phyloP scores from a whole-genome alignment of 2,797 vertebrate genomes.

The Huso huso region DNA sequence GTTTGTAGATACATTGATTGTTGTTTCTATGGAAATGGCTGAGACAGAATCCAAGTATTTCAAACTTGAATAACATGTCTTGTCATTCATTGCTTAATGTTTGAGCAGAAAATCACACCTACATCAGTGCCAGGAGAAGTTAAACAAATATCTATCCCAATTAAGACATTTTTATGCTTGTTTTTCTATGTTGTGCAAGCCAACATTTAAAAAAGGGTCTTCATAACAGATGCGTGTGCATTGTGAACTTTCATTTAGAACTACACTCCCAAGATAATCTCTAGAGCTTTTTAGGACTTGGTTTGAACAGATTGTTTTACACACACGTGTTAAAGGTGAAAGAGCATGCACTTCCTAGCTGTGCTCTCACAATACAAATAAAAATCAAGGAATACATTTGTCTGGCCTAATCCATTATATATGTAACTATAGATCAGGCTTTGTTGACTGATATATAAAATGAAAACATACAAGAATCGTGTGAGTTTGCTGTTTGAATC shows the following conservation, averaged over 20 bases:
- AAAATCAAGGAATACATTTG: slow-evolving; percentile 52
- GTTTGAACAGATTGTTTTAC: slow-evolving; percentile 39
- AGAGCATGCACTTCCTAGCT: slow-evolving; percentile 35
- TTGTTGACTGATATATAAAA: too few species aligned
- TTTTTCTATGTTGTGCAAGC: slow-evolving; percentile 14
- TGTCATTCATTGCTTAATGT: slow-evolving; percentile 3
- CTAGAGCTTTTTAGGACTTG: slow-evolving; percentile 26
- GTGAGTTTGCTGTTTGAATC: too few species aligned
- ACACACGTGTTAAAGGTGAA: slow-evolving; percentile 41
- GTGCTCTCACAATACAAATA: slow-evolving; percentile 41
- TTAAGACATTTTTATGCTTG: not conserved
- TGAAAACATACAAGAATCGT: too few species aligned
- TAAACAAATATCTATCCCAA: not conserved
- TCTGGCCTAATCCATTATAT: not conserved
- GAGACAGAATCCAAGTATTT: not conserved
- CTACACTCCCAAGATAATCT: slow-evolving; percentile 20
- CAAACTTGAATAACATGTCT: slow-evolving; percentile 4
- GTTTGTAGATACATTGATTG: not conserved
- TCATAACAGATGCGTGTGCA: slow-evolving; percentile 22
- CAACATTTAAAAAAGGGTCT: slow-evolving; percentile 21
- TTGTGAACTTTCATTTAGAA: slow-evolving; percentile 23
- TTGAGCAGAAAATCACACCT: not conserved
- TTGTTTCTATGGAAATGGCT: slow-evolving; percentile 2
- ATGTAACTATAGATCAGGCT: too few species aligned
- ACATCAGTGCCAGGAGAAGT: not conserved